Base-by-base conservation (phyloP, 30 jellyfish, hydroid and myxozoan genomes). In the Hydra vulgaris region DNA sequence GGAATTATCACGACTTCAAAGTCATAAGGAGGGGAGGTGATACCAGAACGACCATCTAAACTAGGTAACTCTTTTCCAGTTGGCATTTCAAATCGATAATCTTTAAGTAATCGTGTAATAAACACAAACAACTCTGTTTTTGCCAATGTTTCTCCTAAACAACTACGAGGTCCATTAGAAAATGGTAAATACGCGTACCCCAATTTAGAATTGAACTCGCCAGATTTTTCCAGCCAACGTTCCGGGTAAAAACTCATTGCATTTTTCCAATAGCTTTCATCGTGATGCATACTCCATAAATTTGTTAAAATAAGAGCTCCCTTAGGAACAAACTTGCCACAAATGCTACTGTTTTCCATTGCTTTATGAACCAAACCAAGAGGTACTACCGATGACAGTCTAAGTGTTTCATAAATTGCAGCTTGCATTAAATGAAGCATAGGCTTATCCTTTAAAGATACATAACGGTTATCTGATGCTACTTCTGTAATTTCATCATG, bases 281-380 rank as follows among this genome's bases (percentile, higher is more conserved):
- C 95, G 54, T 81, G 86, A 56, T 85, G 95, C 8, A 89, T 89
- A 40, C 88, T 85, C 89, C 89, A 89, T 67, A 79, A 25, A 74
- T 89, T 84, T 66, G 82, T 84, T 66, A 89, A 66, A 0, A 89
- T 80, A n/a, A 74, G 85, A 3, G 95, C 84, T 27, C 67, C 85
- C 61, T 89, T 84, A 7, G 97, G 95, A 17, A 89, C 79, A 17
- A 7, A 8, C 61, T 80, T 23, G 25, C 95, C 95, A 26, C 76
- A 80, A 25, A 89, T 21, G 0, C 84, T 70, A 27, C 94, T 84
- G 73, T 84, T 83, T 25, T 72, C 70, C 27, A 88, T 81, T 7
- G 97, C 86, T 73, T 84, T 81, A 76, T 89, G 97, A 0, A 95
- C 91, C 75, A 89, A 88, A 5, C 89, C 92, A 53, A 89, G 83